Conservation (phyloP, 1,140 invertebrate genomes). For the Sminthurinus signatus region DNA sequence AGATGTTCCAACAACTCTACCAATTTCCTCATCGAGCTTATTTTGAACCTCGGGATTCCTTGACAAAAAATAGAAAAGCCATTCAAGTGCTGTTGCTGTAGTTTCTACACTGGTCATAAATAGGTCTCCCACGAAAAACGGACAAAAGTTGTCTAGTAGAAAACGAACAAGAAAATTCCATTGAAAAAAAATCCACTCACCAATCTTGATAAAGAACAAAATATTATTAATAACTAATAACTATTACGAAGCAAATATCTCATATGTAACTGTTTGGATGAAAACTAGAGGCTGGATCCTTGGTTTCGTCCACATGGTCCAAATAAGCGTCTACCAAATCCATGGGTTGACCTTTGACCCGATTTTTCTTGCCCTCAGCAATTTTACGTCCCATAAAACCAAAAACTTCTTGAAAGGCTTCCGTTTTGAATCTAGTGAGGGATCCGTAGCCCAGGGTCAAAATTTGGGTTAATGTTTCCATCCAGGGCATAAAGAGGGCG, state of each 20-base stretch:
- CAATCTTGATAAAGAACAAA: too few relatives aligned
- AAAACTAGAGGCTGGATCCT: conserved; percentile 21
- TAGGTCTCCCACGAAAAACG: neutral
- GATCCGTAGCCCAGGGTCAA: too few relatives aligned
- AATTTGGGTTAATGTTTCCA: too few relatives aligned
- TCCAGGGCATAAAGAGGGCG: too few relatives aligned
- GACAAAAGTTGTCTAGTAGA: too few relatives aligned
- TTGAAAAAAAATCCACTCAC: too few relatives aligned
- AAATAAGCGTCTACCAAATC: conserved; percentile 25
- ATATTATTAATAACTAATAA: too few relatives aligned
- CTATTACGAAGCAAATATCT: too few relatives aligned
- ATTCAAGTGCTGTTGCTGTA: conserved; percentile 62
- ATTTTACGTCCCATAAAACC: conserved; percentile 11
- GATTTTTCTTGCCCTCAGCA: conserved; percentile 9
- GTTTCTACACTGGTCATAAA: conserved; percentile 49
- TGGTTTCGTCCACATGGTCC: conserved; percentile 16
- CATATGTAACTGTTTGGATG: conserved; percentile 6
- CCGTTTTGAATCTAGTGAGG: too few relatives aligned
- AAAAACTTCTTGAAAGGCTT: neutral
- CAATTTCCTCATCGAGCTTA: conserved; percentile 59
- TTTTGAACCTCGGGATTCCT: conserved; percentile 60
- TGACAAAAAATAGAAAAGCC: conserved; percentile 61
- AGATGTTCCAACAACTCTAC: conserved; percentile 48
- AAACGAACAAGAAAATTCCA: too few relatives aligned
- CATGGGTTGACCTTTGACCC: neutral